Evolutionary conservation across 2,113 vertebrate species (phyloP).

Genomic region (Ceyx cyanopectus): DNA sequence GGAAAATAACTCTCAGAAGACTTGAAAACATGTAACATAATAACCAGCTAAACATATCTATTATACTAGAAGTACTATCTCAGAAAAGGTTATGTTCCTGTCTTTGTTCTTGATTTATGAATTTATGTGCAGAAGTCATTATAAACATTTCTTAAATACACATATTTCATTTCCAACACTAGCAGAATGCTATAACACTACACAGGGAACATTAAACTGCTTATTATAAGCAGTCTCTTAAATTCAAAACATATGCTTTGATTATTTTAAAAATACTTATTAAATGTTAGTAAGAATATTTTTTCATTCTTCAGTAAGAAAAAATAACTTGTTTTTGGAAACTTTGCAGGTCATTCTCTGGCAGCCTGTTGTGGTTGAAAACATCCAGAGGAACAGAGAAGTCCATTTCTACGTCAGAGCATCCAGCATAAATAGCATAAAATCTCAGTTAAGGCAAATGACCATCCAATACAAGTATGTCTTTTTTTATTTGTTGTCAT

Average conservation of each 20-base stretch:
- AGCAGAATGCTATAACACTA: neutral
- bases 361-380: slow-evolving; percentile 83
- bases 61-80: slow-evolving; percentile 48
- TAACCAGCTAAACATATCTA: slow-evolving; percentile 34
- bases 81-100: slow-evolving; percentile 49
- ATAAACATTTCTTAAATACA: slow-evolving; percentile 37
- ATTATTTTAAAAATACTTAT: slow-evolving; percentile 12
- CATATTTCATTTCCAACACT: neutral
- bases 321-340: neutral
- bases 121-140: slow-evolving; percentile 22
- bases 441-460: slow-evolving; percentile 72
- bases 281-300: neutral
- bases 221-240: neutral
- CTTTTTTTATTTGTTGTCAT: neutral
- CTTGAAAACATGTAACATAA: slow-evolving; percentile 41
- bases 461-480: slow-evolving; percentile 80
- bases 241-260: neutral
- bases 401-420: slow-evolving; percentile 90
- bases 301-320: neutral
- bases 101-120: slow-evolving; percentile 56
- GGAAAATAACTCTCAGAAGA: slow-evolving; percentile 49
- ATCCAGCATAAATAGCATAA: slow-evolving; percentile 76
- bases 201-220: neutral
- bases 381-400: slow-evolving; percentile 79
- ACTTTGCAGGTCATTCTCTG: slow-evolving; percentile 85